A percentile compares a stretch with the other conserved stretches of the same genome.
Conservation (phyloP, 2,888 invertebrate genomes). For the Ecliptopera silaceata region DNA sequence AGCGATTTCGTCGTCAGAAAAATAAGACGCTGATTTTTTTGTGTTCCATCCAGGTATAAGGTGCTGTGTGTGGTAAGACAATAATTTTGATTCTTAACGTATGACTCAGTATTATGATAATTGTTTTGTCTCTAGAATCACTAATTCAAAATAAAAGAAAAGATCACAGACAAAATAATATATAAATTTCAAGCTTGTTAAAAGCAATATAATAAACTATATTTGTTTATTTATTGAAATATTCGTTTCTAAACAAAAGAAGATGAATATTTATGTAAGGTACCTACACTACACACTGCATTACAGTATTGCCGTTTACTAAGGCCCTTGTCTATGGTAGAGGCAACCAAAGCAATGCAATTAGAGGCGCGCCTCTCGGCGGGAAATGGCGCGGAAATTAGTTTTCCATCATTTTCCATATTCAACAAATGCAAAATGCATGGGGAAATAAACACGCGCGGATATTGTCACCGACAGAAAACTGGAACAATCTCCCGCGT, state of each 20-base stretch:
- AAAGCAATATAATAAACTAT: no score
- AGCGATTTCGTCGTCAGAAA: slow-evolving; percentile 74
- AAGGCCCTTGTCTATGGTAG: slow-evolving; percentile 33
- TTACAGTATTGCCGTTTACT: slow-evolving; percentile 9
- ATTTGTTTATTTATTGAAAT: no score
- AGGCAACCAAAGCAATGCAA: slow-evolving; percentile 38
- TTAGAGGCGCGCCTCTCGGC: slow-evolving; percentile 34
- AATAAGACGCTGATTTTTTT: slow-evolving; percentile 72
- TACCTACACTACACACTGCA: slow-evolving; percentile 4
- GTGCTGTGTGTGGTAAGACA: slow-evolving; percentile 45
- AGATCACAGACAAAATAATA: neutral
- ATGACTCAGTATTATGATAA: slow-evolving; percentile 16
- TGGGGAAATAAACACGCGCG: slow-evolving; percentile 74
- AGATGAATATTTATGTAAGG: no score
- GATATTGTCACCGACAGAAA: slow-evolving; percentile 67
- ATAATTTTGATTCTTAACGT: slow-evolving; percentile 15
- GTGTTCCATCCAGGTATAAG: slow-evolving; percentile 44
- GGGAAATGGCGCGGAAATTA: slow-evolving; percentile 77
- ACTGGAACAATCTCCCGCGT: slow-evolving; percentile 54
- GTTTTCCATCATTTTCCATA: slow-evolving; percentile 75
- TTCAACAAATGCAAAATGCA: slow-evolving; percentile 73
- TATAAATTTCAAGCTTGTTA: no score
- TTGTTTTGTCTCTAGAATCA: slow-evolving; percentile 12
- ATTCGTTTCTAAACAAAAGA: neutral
- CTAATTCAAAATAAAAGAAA: slow-evolving; percentile 1